Base-by-base conservation (phyloP, 2,888 invertebrate genomes). In the Melipona beecheii region DNA sequence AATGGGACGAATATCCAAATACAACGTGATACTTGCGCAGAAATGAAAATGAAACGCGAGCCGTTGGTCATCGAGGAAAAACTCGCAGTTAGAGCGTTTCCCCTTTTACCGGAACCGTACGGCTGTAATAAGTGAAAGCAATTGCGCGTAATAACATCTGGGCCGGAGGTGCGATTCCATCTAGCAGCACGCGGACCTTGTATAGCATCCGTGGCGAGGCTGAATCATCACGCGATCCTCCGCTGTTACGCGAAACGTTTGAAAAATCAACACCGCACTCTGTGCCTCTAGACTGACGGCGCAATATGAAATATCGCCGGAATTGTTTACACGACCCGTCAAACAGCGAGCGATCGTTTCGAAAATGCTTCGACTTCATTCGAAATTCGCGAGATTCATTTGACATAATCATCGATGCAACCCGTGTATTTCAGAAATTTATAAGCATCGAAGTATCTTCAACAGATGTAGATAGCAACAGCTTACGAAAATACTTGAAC, bases 81-180 rank as follows among this genome's bases (percentile, higher is more conserved):
- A 69, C 13, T 68, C 31, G 21, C 58, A 52, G 52, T 66, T 43
- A 4, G 36, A 13, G 43, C 49, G 27, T 78, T 77, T 70, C 43
- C 60, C 64, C 24, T 31, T 72, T 74, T 72, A 50, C 52, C 66
- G 75, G 82, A 87, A 85, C 82, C 62, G 85, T 86, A 85, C 83
- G 86, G 75, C 86, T 80, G 84, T 87, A 91, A 90, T 88, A 87
- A 90, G 87, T 78, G 85, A 86, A 77, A 83, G 89, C 90, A 88
- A 90, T 89, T 87, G 90, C 84, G 78, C 85, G 84, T 90, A 90
- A 91, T 90, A 86, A 84, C 85, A 85, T 86, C 85, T 83, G 86
- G 43, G 86, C 85, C 86, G 84, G 85, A 72, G 83, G 83, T 66
- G 86, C 85, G 90, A 88, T 91, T 90, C 83, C 85, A 91, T 91